These are phyloP conservation scores for Saguinus imperator DNA, from an alignment of 2,113 vertebrate species.

Conservation along the genomic window DNA sequence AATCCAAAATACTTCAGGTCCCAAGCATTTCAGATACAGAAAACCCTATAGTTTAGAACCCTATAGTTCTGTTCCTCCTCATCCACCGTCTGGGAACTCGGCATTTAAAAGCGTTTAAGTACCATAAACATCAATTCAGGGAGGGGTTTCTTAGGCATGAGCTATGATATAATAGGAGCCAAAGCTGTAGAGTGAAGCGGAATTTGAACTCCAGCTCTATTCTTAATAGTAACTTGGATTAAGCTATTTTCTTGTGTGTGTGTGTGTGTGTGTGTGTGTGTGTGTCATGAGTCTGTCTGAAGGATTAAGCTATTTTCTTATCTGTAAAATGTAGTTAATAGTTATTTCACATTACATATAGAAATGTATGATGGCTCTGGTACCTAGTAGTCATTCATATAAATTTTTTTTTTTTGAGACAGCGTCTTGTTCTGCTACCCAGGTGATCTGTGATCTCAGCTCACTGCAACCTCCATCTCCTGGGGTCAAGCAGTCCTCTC, in stretches of 20 bases:
- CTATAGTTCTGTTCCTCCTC: background rate
- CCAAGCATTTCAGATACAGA: background rate
- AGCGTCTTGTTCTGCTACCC: too few species aligned
- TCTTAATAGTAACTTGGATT: background rate
- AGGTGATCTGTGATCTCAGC: too few species aligned
- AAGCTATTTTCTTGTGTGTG: background rate
- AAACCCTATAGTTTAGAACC: background rate
- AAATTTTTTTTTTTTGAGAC: too few species aligned
- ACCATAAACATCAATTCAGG: background rate
- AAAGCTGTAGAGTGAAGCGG: background rate
- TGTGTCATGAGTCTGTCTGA: background rate
- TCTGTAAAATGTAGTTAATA: background rate
- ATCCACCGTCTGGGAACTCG: constrained; percentile 10
- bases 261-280: too few species aligned
- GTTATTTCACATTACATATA: background rate
- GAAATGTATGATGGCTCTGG: background rate
- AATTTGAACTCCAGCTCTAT: background rate
- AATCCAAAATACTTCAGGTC: background rate
- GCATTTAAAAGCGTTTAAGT: background rate
- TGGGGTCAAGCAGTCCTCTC: too few species aligned
- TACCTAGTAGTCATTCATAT: background rate
- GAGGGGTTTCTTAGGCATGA: background rate
- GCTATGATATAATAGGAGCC: background rate
- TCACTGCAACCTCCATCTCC: too few species aligned
- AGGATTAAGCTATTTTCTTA: background rate